Evolutionary conservation across 2,797 vertebrate species (phyloP), one percentile per base, ranked within the genome.

Genomic region (Gastrophryne carolinensis): DNA sequence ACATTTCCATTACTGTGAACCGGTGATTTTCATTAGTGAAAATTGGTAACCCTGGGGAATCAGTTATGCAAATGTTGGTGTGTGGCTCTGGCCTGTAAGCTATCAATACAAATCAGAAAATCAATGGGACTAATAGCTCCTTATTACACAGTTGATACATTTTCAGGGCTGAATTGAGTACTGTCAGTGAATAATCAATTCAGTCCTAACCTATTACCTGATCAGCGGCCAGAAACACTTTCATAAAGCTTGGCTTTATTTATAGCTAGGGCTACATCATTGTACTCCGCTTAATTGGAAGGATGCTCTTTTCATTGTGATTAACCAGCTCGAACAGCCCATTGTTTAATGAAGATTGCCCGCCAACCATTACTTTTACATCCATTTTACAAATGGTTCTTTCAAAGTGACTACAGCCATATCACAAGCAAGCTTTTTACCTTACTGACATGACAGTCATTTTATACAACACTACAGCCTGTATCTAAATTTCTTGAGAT

Each of bases 101-200:
- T 94, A 94, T 96, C 96, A 94, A 91, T 94, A 92, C 92, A 91
- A 95, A 96, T 96, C 94, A 96, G 92, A 87, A 93, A 96, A 96
- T 98, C 95, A 85, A 95, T 96, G 84, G 79, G 80, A 86, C 91
- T 97, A 96, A 96, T 96, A 95, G 95, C 91, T 94, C 87, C 93
- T 96, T 92, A 93, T 97, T 95, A 94, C 89, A 82, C 82, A 91
- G 88, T 91, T 94, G 92, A 94, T 94, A 91, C 91, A 93, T 95
- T 93, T 92, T 88, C 90, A 90, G 87, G 84, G 86, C 87, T 89
- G 81, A 88, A 88, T 92, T 81, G 82, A 86, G 86, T 87, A 84
- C 88, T 91, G 91, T 90, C 91, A 90, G 89, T 82, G 80, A 82
- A 80, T 86, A 83, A 94, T 94, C 94, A 91, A 91, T 96, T 87